Evolutionary conservation across 2,888 invertebrate species (phyloP).

Genomic region (Arctia plantaginis): DNA sequence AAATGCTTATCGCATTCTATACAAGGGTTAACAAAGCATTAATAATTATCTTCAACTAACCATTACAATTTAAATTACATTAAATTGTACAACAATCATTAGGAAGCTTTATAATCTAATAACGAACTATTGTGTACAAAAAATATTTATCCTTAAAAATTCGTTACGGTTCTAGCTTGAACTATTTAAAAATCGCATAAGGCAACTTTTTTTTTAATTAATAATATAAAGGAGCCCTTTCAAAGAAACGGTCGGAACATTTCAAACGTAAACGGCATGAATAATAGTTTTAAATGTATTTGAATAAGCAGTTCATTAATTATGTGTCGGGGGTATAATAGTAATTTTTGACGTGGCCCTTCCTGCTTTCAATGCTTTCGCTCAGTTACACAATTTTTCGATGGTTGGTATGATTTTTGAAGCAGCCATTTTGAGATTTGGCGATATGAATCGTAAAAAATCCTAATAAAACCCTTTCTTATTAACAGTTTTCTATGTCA

Average conservation of each 20-base stretch:
- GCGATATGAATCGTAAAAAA: background rate
- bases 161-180: conserved; percentile 60
- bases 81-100: conserved; percentile 47
- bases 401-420: conserved; percentile 54
- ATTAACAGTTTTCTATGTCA: background rate
- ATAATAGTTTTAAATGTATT: conserved; percentile 87
- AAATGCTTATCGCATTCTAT: background rate
- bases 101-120: conserved; percentile 41
- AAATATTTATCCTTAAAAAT: conserved; percentile 70
- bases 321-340: conserved; percentile 81
- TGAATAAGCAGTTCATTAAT: conserved; percentile 87
- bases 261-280: conserved; percentile 85
- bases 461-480: background rate
- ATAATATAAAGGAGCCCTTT: conserved; percentile 77
- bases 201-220: conserved; percentile 78
- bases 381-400: conserved; percentile 80
- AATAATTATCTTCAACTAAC: conserved; percentile 35
- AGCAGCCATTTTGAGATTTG: conserved; percentile 27
- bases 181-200: conserved; percentile 76
- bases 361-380: conserved; percentile 82
- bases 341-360: conserved; percentile 85
- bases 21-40: conserved; percentile 34
- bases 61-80: conserved; percentile 40
- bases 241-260: conserved; percentile 81
- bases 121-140: conserved; percentile 59